These are phyloP conservation scores for Piscicola geometra DNA, from an alignment of 2,888 invertebrate species.

Conservation along the genomic window DNA sequence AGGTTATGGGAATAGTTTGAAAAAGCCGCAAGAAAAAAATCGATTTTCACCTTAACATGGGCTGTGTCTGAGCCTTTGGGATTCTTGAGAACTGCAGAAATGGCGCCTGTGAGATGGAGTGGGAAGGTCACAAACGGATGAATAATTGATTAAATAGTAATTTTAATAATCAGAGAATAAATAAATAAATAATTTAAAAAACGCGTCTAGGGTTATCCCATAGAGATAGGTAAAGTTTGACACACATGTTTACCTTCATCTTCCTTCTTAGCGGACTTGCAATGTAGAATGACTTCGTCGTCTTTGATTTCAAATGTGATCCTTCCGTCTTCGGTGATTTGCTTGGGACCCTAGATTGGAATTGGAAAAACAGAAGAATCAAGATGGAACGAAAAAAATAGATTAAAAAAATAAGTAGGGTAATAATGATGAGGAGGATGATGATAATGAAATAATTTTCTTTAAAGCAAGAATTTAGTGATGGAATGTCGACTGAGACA, in stretches of 20 bases:
- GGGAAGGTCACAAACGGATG: neutral
- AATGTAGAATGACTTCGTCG: constrained; percentile 50
- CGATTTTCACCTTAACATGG: constrained; percentile 74
- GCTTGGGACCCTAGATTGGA: constrained; percentile 67
- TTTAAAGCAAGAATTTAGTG: too few species aligned
- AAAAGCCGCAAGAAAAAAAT: too few species aligned
- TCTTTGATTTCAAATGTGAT: constrained; percentile 66
- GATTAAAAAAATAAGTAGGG: too few species aligned
- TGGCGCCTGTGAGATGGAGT: constrained; percentile 64
- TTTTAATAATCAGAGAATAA: neutral
- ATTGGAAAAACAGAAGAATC: neutral
- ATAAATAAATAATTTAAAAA: too few species aligned
- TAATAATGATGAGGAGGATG: neutral
- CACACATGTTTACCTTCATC: too few species aligned
- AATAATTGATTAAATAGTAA: neutral
- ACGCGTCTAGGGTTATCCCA: too few species aligned
- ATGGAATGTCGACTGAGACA: too few species aligned
- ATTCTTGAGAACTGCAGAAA: constrained; percentile 83
- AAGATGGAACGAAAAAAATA: too few species aligned
- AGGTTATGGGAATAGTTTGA: too few species aligned
- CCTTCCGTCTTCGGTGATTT: constrained; percentile 69
- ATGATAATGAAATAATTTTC: neutral
- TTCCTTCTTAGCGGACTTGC: constrained; percentile 76
- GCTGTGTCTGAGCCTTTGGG: constrained; percentile 85
- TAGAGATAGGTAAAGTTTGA: too few species aligned